phyloP scores from a whole-genome alignment of 2,888 invertebrate species.

The Mesorhabditis spiculigera region DNA sequence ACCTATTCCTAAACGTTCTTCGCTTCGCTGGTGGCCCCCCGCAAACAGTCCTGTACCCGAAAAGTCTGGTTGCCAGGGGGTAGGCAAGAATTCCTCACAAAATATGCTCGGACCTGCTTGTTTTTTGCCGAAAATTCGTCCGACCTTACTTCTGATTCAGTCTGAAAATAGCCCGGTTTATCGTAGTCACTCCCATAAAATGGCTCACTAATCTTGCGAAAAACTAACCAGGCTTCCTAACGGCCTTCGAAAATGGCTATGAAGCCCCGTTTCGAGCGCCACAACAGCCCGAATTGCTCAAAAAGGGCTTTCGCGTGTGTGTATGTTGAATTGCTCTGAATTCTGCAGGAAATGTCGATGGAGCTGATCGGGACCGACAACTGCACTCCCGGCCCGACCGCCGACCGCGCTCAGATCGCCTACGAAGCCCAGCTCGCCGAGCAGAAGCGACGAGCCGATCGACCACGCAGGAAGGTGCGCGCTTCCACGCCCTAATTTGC shows the following conservation, averaged over 20 bases:
- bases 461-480: background rate
- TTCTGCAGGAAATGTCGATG: conserved; percentile 50
- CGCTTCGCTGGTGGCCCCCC: too few relatives aligned
- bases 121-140: too few relatives aligned
- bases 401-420: conserved; percentile 44
- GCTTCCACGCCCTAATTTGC: background rate
- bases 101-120: too few relatives aligned
- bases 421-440: conserved; percentile 30
- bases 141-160: too few relatives aligned
- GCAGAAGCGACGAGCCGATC: background rate
- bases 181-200: conserved; percentile 20
- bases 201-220: too few relatives aligned
- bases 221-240: too few relatives aligned
- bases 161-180: too few relatives aligned
- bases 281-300: background rate
- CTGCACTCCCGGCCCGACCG: conserved; percentile 53
- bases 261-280: background rate
- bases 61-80: too few relatives aligned
- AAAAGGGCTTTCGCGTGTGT: conserved; percentile 8
- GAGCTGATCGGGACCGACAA: conserved; percentile 53
- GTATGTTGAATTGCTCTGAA: background rate
- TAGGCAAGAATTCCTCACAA: too few relatives aligned
- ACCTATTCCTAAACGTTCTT: too few relatives aligned
- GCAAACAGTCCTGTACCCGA: too few relatives aligned
- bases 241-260: too few relatives aligned